Percentiles rank a stretch among this genome's conserved stretches.
These are phyloP conservation scores for Cotesia glomerata DNA, from an alignment of 1,140 invertebrate species.

Conservation along the genomic window DNA sequence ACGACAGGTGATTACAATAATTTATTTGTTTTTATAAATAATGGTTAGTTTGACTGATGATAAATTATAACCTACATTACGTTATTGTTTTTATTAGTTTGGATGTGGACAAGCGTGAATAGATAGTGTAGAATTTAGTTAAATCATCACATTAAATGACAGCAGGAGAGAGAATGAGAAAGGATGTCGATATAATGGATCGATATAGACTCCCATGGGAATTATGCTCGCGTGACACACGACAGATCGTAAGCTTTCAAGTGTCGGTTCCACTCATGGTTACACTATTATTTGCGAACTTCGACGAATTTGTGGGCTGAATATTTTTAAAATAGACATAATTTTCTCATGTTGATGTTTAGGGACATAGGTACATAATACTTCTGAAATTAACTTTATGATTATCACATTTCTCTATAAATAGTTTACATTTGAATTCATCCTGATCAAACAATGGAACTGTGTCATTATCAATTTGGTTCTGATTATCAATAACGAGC, in stretches of 20 bases:
- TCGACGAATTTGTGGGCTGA: not conserved
- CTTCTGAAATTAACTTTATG: too few relatives aligned
- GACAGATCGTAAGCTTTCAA: not conserved
- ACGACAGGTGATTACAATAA: too few relatives aligned
- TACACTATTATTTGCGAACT: not conserved
- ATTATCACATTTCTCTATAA: too few relatives aligned
- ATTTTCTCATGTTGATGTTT: too few relatives aligned
- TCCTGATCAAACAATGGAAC: not conserved
- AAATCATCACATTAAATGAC: slow-evolving; percentile 13
- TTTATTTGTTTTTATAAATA: too few relatives aligned
- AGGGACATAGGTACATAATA: too few relatives aligned
- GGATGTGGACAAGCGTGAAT: not conserved
- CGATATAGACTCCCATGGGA: slow-evolving; percentile 13
- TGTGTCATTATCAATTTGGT: not conserved
- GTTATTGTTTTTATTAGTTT: not conserved
- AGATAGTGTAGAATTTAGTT: not conserved
- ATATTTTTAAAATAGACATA: too few relatives aligned
- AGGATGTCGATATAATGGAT: slow-evolving; percentile 4
- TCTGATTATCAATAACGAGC: not conserved
- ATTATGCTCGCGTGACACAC: slow-evolving; percentile 7
- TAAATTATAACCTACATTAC: not conserved
- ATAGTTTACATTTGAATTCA: not conserved
- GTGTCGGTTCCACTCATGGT: not conserved
- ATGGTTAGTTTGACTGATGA: too few relatives aligned
- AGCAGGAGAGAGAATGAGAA: not conserved